These are phyloP conservation scores for Listronotus bonariensis DNA, from an alignment of 1,140 invertebrate species.

Conservation along the genomic window DNA sequence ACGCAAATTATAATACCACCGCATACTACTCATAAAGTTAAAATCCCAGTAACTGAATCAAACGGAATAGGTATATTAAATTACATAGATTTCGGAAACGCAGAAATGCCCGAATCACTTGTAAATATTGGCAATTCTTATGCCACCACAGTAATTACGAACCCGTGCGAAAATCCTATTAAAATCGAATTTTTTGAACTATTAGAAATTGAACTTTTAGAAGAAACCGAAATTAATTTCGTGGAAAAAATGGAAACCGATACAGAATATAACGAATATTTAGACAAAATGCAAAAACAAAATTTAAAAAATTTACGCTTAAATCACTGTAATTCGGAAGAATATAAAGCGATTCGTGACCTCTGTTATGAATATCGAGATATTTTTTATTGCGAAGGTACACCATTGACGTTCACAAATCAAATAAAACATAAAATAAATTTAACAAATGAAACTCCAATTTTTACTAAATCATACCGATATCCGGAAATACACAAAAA, in stretches of 20 bases:
- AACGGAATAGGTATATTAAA: neutral
- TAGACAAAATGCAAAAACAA: slow-evolving; percentile 17
- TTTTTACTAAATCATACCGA: slow-evolving; percentile 31
- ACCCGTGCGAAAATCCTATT: slow-evolving; percentile 21
- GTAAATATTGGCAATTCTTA: slow-evolving; percentile 27
- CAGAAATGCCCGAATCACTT: slow-evolving; percentile 26
- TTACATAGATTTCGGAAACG: slow-evolving; percentile 24
- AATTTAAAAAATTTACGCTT: slow-evolving; percentile 29
- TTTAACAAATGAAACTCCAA: slow-evolving; percentile 24
- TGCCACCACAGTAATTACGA: slow-evolving; percentile 17
- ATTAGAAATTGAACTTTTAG: slow-evolving; percentile 24
- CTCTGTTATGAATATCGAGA: slow-evolving; percentile 30
- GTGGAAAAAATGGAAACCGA: slow-evolving; percentile 8
- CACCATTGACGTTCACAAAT: slow-evolving; percentile 32
- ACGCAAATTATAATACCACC: neutral
- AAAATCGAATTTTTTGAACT: slow-evolving; percentile 22
- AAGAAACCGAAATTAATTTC: slow-evolving; percentile 20
- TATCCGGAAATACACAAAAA: slow-evolving; percentile 27
- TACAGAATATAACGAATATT: neutral
- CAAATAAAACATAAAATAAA: slow-evolving; percentile 34
- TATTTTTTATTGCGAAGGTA: slow-evolving; percentile 33
- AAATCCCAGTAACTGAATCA: neutral
- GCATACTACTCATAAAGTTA: neutral
- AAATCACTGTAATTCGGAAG: slow-evolving; percentile 32
- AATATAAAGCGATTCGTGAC: slow-evolving; percentile 26